These are phyloP conservation scores for Anguilla pacifica DNA, from an alignment of 2,797 vertebrate species.

Conservation along the genomic window DNA sequence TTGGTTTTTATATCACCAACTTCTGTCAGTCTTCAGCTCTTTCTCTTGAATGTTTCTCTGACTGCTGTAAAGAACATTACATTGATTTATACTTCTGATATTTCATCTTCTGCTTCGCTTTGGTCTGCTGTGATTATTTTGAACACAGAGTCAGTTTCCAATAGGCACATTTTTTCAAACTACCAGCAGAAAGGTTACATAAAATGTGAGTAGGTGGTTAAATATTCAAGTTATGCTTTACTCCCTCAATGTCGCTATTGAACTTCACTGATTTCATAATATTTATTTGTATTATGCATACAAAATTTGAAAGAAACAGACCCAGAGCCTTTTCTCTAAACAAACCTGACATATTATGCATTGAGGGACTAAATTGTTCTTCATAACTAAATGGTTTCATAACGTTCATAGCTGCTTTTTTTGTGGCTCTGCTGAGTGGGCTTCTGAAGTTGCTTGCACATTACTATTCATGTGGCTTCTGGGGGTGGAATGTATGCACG, in stretches of 20 bases:
- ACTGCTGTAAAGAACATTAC: not conserved
- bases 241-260: not conserved
- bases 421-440: not conserved
- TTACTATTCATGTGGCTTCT: not conserved
- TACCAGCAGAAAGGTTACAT: not conserved
- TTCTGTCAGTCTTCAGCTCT: not conserved
- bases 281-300: not conserved
- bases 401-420: not conserved
- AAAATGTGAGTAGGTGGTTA: slow-evolving; percentile 12
- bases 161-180: not conserved
- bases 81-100: not conserved
- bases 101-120: not conserved
- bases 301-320: not conserved
- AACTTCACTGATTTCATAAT: not conserved
- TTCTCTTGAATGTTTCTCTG: not conserved
- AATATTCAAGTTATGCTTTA: not conserved
- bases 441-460: not conserved
- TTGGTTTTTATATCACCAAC: not conserved
- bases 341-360: not conserved
- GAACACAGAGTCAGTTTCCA: not conserved
- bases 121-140: slow-evolving; percentile 5
- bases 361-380: not conserved
- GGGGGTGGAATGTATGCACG: not conserved
- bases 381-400: not conserved
- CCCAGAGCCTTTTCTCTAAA: not conserved